Base-by-base conservation (phyloP, 2,113 vertebrate species). In the Mesembrinibis cayennensis region DNA sequence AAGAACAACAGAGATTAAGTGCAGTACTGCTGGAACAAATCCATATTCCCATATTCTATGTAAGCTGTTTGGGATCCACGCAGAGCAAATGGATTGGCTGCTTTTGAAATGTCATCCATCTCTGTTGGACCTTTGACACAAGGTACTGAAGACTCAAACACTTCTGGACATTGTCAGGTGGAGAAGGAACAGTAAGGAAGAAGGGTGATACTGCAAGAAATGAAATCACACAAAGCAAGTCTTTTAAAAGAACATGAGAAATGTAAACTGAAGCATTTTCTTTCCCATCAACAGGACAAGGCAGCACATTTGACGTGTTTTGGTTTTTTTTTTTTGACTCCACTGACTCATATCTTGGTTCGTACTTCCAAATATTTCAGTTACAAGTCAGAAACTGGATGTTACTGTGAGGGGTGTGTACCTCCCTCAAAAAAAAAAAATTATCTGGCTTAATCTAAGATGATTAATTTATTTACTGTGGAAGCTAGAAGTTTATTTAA, bases 21-120 rank as follows among this genome's bases (percentile, higher is more conserved):
- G 27, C 42, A 38, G 16, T 25, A 26, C 29, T 53, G 11, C 29
- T 83, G 65, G 58, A 87, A 83, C 21, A 73, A 86, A 50, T 2
- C 2, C 5, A 1, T 38, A 30, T 32, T 53, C 50, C 2, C 5
- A 1, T 38, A 30, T 32, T 53, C 50, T 27, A 13, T 2, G 2
- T 49, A 34, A 86, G 4, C 7, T 81, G 13, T 44, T 69, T 21
- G 32, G 62, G 42, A 89, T n/a, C 36, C 53, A 32, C 5, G 26
- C 9, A 55, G 15, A 71, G 22, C 44, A 77, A 65, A 90, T 32
- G 45, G 9, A 52, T 47, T 34, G 32, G 14, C 40, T 65, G 40
- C 10, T 81, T 94, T 73, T 70, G 32, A 42, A 36, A n/a, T 5
- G 10, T 18, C 42, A 42, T 58, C n/a, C 78, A 14, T 44, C 42